Evolutionary conservation across 2,113 vertebrate genomes (phyloP).

Genomic region (Rhinopomastus cyanomelas): DNA sequence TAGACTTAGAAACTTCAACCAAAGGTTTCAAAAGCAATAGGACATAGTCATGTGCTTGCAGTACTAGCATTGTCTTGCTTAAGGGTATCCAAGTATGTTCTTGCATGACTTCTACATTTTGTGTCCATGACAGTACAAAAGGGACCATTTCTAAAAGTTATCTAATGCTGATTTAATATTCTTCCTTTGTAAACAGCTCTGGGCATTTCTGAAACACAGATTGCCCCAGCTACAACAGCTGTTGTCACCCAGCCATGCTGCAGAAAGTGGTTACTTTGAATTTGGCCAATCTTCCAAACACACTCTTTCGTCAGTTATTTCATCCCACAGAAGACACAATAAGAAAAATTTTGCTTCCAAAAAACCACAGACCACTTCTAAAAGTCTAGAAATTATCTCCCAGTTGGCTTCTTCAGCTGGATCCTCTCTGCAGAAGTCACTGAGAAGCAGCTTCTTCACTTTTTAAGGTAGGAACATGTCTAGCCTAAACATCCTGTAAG

Average conservation of each 20-base stretch:
- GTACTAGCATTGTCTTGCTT: not conserved
- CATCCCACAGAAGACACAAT: constrained; percentile 52
- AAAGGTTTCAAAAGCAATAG: not conserved
- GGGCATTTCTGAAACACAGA: not conserved
- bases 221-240: not conserved
- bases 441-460: not conserved
- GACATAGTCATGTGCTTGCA: accelerated
- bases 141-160: not conserved
- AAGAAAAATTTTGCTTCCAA: constrained; percentile 38
- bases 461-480: not conserved
- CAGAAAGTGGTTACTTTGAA: constrained; percentile 38
- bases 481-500: not conserved
- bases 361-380: constrained; percentile 11
- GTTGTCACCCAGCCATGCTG: not conserved
- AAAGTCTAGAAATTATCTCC: not conserved
- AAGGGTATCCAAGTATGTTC: not conserved
- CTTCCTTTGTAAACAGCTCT: constrained; percentile 37
- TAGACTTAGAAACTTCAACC: not conserved
- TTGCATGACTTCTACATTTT: not conserved
- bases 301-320: constrained; percentile 25
- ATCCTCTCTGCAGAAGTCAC: not conserved
- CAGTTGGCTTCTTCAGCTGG: not conserved
- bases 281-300: constrained; percentile 34
- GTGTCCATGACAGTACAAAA: not conserved
- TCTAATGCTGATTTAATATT: not conserved